Evolutionary conservation across 1,140 invertebrate species (phyloP), one percentile per base, ranked within the genome.

Genomic region (Calliphora vicina): DNA sequence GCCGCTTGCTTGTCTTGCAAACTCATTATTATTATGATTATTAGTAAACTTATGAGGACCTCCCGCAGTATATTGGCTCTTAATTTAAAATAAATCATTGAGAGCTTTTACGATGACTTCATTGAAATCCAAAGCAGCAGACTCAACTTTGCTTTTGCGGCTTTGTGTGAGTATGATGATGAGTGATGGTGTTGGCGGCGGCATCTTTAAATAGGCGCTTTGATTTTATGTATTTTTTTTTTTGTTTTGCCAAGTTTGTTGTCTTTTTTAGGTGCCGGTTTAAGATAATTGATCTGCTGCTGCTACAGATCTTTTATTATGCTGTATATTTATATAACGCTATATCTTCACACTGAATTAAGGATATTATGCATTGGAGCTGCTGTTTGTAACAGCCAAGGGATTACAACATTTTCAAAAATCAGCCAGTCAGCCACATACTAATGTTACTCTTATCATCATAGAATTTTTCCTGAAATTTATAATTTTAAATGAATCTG

Each of bases 41-140:
- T 50, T 50, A 50, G 45, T 17, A 8, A 50, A 50, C 45, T 35
- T 15, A 74, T 74, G 72, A 29, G 17, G 72, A 74, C 72, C 72
- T 74, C 72, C 72, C 72, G 72, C 72, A 74, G 72, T 26, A 74
- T 74, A 74, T 74, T 74, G 74, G 74, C 35, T 78, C n/a, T 78
- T 78, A 78, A 78, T 43, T 45, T 78, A 6, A 23, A n/a, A 78
- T 78, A 78, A 78, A 78, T 78, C 74, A 78, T 78, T 23, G 12
- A 17, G n/a, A n/a, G 17, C 12, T 43, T 78, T 78, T 78, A 23
- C 74, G 35, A 78, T 35, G 74, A 78, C 74, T 78, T 78, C 35
- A 78, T 78, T 78, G 74, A n/a, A 25, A 78, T 43, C 20, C n/a
- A 12, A 57, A n/a, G 1, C 10, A 57, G 50, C 5, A 35, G 2